phyloP scores from a whole-genome alignment of 2,888 invertebrate species.

The Pollenia amentaria region DNA sequence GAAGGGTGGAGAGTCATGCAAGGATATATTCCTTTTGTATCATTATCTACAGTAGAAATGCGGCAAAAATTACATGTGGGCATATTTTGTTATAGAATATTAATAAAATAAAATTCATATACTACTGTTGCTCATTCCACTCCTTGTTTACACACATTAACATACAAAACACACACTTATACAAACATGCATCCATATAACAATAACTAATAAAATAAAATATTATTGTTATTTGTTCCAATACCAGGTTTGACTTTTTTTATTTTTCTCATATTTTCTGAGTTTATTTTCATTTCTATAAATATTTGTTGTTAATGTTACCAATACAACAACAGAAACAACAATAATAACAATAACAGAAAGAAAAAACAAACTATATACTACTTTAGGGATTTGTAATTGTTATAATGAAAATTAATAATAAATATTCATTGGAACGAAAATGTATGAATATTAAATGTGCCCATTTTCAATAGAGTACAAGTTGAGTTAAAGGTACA shows the following conservation, averaged over 20 bases:
- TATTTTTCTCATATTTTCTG: neutral
- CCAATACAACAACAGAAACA: conserved; percentile 19
- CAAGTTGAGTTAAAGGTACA: conserved; percentile 23
- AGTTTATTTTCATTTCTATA: conserved; percentile 19
- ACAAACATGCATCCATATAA: conserved; percentile 16
- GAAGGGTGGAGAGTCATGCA: neutral
- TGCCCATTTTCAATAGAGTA: neutral
- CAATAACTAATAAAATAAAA: conserved; percentile 63
- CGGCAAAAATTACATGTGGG: conserved; percentile 29
- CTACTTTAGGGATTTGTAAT: conserved; percentile 70
- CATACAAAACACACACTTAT: neutral
- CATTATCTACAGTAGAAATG: conserved; percentile 31
- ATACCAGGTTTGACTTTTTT: conserved; percentile 23
- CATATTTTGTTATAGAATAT: conserved; percentile 56
- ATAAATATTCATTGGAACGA: conserved; percentile 68
- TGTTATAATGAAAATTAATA: conserved; percentile 71
- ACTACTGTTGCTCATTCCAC: too few species aligned
- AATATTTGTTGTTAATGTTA: conserved; percentile 49
- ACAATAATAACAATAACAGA: conserved; percentile 16
- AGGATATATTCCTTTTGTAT: conserved; percentile 1
- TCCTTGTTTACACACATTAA: too few species aligned
- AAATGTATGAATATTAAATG: conserved; percentile 49
- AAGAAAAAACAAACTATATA: neutral
- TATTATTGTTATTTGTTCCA: conserved; percentile 58
- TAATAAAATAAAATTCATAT: conserved; percentile 44